Percentiles rank a stretch among this genome's conserved stretches.
phyloP scores from a whole-genome alignment of 1,140 invertebrate species.

The Musca domestica region DNA sequence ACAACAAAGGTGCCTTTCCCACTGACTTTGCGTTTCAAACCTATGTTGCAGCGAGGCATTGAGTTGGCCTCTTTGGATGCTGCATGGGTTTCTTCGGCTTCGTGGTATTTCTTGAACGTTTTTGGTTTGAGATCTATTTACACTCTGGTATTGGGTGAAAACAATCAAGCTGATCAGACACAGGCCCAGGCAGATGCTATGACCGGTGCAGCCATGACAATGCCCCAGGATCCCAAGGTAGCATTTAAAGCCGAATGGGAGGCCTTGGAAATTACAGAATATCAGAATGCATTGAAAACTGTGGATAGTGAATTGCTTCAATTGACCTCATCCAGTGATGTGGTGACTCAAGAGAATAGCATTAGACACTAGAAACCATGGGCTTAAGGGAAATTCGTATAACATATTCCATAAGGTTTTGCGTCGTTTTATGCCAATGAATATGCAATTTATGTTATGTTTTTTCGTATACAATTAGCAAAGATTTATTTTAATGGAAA shows the following conservation, averaged over 20 bases:
- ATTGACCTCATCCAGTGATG: constrained; percentile 30
- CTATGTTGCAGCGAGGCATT: constrained; percentile 98
- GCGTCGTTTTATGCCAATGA: too few species aligned
- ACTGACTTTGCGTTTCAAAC: constrained; percentile 95
- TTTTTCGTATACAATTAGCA: too few species aligned
- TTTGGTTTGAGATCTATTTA: constrained; percentile 98
- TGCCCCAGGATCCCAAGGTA: constrained; percentile 96
- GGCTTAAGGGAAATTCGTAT: too few species aligned
- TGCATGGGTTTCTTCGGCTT: constrained; percentile 99
- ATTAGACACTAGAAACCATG: constrained; percentile 28
- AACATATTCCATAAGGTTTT: too few species aligned
- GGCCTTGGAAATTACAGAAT: constrained; percentile 92
- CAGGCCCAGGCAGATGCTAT: constrained; percentile 98
- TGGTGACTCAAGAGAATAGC: constrained; percentile 25
- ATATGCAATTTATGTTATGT: too few species aligned
- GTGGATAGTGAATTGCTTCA: constrained; percentile 63
- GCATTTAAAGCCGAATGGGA: constrained; percentile 99
- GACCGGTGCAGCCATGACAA: constrained; percentile 93
- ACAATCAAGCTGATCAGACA: constrained; percentile 96
- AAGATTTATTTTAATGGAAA: too few species aligned
- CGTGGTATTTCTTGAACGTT: constrained; percentile 99
- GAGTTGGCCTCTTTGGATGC: constrained; percentile 94
- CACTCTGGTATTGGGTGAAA: constrained; percentile 94
- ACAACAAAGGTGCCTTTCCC: constrained; percentile 99
- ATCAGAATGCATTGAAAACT: constrained; percentile 83